Conservation (phyloP, 2,113 vertebrate species). For the Cygnus buccinator region DNA sequence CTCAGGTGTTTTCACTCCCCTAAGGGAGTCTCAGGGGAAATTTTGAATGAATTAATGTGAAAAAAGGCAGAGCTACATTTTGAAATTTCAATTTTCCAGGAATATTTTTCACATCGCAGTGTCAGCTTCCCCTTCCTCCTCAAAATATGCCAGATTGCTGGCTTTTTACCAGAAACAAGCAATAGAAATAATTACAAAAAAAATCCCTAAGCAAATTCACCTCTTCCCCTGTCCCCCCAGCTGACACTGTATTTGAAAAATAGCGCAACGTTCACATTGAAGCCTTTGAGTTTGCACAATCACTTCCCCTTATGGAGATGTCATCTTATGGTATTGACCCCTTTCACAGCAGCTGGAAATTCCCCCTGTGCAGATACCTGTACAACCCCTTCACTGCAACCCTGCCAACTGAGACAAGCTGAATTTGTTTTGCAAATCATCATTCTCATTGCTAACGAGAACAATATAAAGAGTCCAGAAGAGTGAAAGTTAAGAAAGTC, state of each 20-base stretch:
- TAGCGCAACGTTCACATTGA: neutral
- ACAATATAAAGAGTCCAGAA: neutral
- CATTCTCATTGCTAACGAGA: neutral
- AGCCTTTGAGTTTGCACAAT: conserved; percentile 31
- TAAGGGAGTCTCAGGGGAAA: neutral
- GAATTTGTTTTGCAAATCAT: neutral
- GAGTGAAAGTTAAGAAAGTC: neutral
- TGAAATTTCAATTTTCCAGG: conserved; percentile 15
- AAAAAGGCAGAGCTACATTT: neutral
- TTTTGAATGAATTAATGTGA: neutral
- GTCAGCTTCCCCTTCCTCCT: conserved; percentile 41
- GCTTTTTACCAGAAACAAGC: conserved; percentile 29
- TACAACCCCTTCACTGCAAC: neutral
- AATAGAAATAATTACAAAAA: neutral
- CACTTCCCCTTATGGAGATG: conserved; percentile 50
- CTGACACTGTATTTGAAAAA: conserved; percentile 47
- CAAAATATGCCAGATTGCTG: neutral
- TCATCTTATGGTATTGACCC: conserved; percentile 13
- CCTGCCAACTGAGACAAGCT: neutral
- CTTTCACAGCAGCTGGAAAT: conserved; percentile 26
- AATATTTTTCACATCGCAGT: neutral
- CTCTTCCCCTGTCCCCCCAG: neutral
- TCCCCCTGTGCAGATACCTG: conserved; percentile 13
- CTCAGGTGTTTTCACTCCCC: neutral
- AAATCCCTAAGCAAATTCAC: conserved; percentile 24